Percentiles rank a stretch among this genome's conserved stretches.
These are phyloP conservation scores for Phoxinus dragarum DNA, from an alignment of 2,797 vertebrate genomes.

Conservation along the genomic window DNA sequence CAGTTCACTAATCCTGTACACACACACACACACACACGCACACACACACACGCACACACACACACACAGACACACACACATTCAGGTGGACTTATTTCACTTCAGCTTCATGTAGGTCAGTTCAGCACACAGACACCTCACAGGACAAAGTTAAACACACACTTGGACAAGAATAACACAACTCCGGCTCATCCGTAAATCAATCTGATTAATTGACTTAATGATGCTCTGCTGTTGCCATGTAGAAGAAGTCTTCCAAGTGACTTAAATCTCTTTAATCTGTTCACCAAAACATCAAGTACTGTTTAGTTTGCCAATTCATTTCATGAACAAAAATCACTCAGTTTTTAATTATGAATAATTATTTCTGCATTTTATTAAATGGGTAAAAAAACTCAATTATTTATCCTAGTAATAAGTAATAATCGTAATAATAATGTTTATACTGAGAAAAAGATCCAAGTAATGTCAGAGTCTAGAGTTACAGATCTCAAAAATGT, in stretches of 20 bases:
- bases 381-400: neutral
- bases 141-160: conserved; percentile 49
- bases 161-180: conserved; percentile 34
- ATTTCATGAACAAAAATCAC: neutral
- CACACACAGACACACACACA: conserved; percentile 23
- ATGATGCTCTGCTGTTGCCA: neutral
- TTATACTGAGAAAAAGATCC: neutral
- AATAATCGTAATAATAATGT: neutral
- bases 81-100: conserved; percentile 8
- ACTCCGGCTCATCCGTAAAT: conserved; percentile 38
- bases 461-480: neutral
- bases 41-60: conserved; percentile 36
- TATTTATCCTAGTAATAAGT: neutral
- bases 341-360: neutral
- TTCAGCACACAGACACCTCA: conserved; percentile 44
- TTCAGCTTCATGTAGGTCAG: conserved; percentile 34
- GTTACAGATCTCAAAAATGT: neutral
- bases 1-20: conserved; percentile 72
- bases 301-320: neutral
- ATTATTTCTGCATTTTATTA: neutral
- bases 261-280: conserved; percentile 25
- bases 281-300: conserved; percentile 8
- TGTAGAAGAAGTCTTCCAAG: conserved; percentile 11
- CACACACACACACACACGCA: conserved; percentile 40
- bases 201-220: conserved; percentile 28